Evolutionary conservation across 2,797 vertebrate species (phyloP), one percentile per base, ranked within the genome.

Genomic region (Lagocephalus sceleratus): DNA sequence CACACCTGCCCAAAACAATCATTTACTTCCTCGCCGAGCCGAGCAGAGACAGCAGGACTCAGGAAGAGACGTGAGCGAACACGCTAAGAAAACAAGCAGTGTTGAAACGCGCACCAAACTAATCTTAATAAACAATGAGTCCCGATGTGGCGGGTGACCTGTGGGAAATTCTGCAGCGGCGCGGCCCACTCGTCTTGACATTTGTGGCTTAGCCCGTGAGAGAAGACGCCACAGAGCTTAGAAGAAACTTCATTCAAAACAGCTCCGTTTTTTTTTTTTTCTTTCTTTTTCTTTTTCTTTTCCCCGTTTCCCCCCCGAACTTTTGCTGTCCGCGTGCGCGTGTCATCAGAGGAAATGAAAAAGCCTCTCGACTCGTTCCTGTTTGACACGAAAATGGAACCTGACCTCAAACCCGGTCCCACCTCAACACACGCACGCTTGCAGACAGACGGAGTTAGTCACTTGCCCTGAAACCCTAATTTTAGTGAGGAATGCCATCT

Each of bases 61-160:
- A 41, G 67, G 68, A 66, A 73, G 61, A 29, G 63, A 62, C 59
- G 12, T 53, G 60, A 68, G 66, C 45, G 35, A 68, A 61, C 47
- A 20, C 54, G 67, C 54, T 29, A 23, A 56, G 78, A 82, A 46
- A 79, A 77, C 60, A 68, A 66, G 66, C 51, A 1, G 6, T 32
- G 54, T 46, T 48, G 47, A 55, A 51, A 56, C 55, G 21, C 41
- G 29, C 26, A 60, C 67, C 17, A 60, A 68, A 45, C 51, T 35
- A 11, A 45, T 35, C 20, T 16, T 41, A 8, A 25, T 11, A 61
- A 47, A 66, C 62, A 68, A 64, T 35, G 48, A 38, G 52, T 22
- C 38, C 23, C 17, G 3, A 0, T 64, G n/a, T n/a, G n/a, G n/a
- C n/a, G n/a, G n/a, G n/a, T n/a, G 58, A 68, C 15, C 63, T 65